Conservation (phyloP, 2,888 invertebrate species). For the Limnephilus lunatus region DNA sequence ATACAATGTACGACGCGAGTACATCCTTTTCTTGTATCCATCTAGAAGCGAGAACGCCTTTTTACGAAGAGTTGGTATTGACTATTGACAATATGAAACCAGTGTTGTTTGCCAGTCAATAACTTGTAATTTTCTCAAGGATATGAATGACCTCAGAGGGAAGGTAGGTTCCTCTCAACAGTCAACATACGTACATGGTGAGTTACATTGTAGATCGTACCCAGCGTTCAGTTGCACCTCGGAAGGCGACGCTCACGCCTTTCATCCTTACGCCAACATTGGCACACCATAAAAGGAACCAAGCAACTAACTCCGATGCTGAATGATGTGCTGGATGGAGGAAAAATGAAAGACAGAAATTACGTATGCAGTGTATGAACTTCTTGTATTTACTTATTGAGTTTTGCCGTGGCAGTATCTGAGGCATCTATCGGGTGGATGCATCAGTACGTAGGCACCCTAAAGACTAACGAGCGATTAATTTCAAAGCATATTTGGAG, state of each 20-base stretch:
- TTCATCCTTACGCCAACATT: constrained; percentile 26
- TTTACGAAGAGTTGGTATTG: neutral
- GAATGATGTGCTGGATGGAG: neutral
- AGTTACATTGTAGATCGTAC: neutral
- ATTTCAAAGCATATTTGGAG: no score
- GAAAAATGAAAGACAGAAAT: constrained; percentile 23
- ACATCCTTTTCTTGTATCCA: neutral
- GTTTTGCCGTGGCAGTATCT: no score
- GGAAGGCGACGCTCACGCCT: constrained; percentile 34
- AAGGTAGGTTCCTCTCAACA: constrained; percentile 29
- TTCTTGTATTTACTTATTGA: no score
- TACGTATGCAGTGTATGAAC: neutral
- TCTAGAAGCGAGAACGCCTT: constrained; percentile 17
- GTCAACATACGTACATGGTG: no score
- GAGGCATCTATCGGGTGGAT: no score
- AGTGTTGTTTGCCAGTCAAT: constrained; percentile 35
- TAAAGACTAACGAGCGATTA: no score
- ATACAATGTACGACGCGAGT: neutral
- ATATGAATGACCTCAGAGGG: constrained; percentile 50
- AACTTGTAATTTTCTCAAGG: constrained; percentile 27
- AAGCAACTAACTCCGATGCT: neutral
- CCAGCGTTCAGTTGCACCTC: constrained; percentile 6
- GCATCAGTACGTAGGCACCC: no score
- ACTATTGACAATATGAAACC: constrained; percentile 22
- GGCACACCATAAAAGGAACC: constrained; percentile 30